phyloP scores from a whole-genome alignment of 2,888 invertebrate genomes.

The Palloptera scutellata region DNA sequence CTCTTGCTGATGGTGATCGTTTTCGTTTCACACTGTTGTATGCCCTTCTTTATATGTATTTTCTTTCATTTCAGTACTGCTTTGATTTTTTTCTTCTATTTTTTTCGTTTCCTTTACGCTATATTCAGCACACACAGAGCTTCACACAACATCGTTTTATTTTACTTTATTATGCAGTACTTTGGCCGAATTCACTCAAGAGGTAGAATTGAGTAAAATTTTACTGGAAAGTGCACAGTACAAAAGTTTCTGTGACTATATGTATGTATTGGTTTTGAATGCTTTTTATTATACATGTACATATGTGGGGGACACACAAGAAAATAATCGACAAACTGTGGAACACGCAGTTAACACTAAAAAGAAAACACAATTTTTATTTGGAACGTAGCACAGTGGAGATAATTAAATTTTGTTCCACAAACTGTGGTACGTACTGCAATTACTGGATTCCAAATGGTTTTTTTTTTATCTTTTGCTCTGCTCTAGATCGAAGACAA shows the following conservation, averaged over 20 bases:
- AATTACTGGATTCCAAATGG: conserved; percentile 8
- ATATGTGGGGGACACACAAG: no score
- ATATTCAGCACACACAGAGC: conserved; percentile 33
- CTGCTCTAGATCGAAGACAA: not conserved
- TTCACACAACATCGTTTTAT: conserved; percentile 28
- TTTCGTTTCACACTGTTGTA: conserved; percentile 32
- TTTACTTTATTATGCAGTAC: conserved; percentile 8
- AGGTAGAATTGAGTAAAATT: not conserved
- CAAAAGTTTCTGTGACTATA: no score
- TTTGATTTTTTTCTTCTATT: conserved; percentile 12
- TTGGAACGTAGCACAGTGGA: conserved; percentile 23
- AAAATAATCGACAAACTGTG: conserved; percentile 9
- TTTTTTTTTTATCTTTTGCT: conserved; percentile 1
- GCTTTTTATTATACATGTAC: no score
- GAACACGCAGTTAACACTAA: conserved; percentile 5
- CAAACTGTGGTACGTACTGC: conserved; percentile 20
- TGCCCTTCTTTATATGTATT: conserved; percentile 27
- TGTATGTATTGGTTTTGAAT: no score
- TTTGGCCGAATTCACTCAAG: conserved; percentile 20
- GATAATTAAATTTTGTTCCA: conserved; percentile 31
- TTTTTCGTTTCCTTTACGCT: conserved; percentile 15
- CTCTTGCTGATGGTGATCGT: conserved; percentile 20
- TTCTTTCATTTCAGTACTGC: not conserved
- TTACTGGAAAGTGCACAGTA: no score
- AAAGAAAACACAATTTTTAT: not conserved